Conservation (phyloP, 2,888 invertebrate species). For the Octodonta nipae region DNA sequence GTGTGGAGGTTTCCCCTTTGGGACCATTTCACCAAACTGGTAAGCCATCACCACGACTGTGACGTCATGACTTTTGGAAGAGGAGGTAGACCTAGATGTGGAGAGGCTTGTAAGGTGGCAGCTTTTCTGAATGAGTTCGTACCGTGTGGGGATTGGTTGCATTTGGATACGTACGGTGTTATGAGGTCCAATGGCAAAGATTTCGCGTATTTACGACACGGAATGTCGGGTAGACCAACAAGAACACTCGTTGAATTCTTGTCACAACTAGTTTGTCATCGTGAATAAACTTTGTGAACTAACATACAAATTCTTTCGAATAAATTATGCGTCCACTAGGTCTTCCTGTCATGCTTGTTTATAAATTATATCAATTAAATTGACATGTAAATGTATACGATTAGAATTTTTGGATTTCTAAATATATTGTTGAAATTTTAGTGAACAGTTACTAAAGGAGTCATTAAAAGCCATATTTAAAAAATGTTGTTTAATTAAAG, state of each 20-base stretch:
- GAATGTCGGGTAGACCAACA: slow-evolving; percentile 68
- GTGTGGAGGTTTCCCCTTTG: slow-evolving; percentile 76
- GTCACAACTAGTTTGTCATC: slow-evolving; percentile 42
- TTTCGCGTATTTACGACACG: slow-evolving; percentile 45
- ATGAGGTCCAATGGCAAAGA: slow-evolving; percentile 53
- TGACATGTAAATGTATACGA: too few relatives aligned
- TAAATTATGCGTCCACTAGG: too few relatives aligned
- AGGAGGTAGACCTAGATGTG: slow-evolving; percentile 38
- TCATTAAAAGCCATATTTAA: too few relatives aligned
- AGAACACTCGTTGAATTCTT: slow-evolving; percentile 60
- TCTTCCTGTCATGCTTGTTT: too few relatives aligned
- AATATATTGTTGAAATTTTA: too few relatives aligned
- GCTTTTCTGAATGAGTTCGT: slow-evolving; percentile 63
- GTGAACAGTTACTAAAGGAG: too few relatives aligned
- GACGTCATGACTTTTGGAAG: slow-evolving; percentile 45
- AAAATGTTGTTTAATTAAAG: too few relatives aligned
- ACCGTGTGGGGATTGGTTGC: slow-evolving; percentile 61
- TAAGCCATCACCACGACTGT: slow-evolving; percentile 37
- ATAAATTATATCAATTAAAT: too few relatives aligned
- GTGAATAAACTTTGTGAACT: slow-evolving; percentile 22
- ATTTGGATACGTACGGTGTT: slow-evolving; percentile 68
- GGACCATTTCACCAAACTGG: slow-evolving; percentile 50
- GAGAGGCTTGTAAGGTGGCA: slow-evolving; percentile 61
- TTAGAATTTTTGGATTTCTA: too few relatives aligned
- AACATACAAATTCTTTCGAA: too few relatives aligned